Base-by-base conservation (phyloP, 2,888 invertebrate species). In the Epistrophella euchroma region DNA sequence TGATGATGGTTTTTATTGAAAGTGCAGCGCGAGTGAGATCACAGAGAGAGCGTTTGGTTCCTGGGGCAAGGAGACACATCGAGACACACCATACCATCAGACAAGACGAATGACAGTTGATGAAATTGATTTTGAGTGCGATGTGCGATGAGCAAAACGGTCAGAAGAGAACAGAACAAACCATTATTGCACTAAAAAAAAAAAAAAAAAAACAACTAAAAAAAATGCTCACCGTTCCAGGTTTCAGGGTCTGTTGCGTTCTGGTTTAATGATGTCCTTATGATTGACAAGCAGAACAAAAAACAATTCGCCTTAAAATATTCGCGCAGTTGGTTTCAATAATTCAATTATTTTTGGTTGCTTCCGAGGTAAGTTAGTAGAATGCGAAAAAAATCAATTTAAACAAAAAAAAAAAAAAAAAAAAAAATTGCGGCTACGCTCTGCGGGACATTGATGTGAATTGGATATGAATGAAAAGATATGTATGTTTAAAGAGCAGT, bases 201-300 rank as follows among this genome's bases (percentile, higher is more conserved):
- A n/a, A n/a, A n/a, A n/a, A n/a, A n/a, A n/a, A n/a, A n/a, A 25
- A 25, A 0, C 25, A 15, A 2, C 2, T 32, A 11, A 56, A 74
- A 74, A 83, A 83, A 70, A 22, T 28, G 35, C 60, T 15, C 78
- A 60, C 19, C 28, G 35, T 64, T 72, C 45, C 43, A 60, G 32
- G 52, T 52, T 52, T 19, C 60, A 64, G 76, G 85, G 72, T 76
- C 85, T 32, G 84, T 9, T 84, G 74, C 85, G 85, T 82, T 82
- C 50, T 86, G 82, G 82, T 86, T 86, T 82, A 86, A 86, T 86
- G 86, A 86, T 78, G 86, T 86, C 82, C 82, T 86, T 82, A 77
- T 77, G 81, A 81, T 60, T 47, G 13, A 56, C 50, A 71, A 25
- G 35, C 43, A 58, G 73, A 84, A 74, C 50, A 52, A 52, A 52